Evolutionary conservation across 2,888 invertebrate species (phyloP).

Genomic region (Lycophotia porphyrea): DNA sequence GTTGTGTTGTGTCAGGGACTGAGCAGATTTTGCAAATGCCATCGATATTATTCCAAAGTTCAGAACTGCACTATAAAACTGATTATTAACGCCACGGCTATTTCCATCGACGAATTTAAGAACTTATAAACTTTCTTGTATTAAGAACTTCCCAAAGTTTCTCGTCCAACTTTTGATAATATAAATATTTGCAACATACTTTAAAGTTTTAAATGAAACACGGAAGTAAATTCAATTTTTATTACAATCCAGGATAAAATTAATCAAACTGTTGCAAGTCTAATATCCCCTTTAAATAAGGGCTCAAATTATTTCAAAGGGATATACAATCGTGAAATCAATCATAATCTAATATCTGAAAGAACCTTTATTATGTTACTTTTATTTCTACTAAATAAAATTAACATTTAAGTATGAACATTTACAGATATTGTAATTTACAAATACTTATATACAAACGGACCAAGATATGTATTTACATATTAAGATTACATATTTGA

Average conservation of each 20-base stretch:
- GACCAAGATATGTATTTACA: constrained; percentile 84
- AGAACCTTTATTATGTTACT: constrained; percentile 48
- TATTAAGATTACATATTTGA: constrained; percentile 69
- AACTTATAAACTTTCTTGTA: not conserved
- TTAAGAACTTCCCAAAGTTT: constrained; percentile 2
- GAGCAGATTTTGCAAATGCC: not conserved
- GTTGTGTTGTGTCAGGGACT: not conserved
- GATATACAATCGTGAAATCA: constrained; percentile 78
- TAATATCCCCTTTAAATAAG: constrained; percentile 90
- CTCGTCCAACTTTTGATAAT: not conserved
- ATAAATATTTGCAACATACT: not conserved
- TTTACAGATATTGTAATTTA: constrained; percentile 66
- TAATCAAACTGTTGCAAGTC: constrained; percentile 69
- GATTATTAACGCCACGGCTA: not conserved
- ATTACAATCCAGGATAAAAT: constrained; percentile 73
- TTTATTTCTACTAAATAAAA: constrained; percentile 67
- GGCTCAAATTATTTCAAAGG: constrained; percentile 90
- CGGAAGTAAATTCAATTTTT: constrained; percentile 69
- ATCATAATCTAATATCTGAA: constrained; percentile 62
- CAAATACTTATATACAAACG: constrained; percentile 77
- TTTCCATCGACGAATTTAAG: not conserved
- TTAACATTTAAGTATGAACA: constrained; percentile 58
- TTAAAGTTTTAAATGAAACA: constrained; percentile 51
- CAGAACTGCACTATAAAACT: not conserved
- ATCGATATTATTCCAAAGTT: not conserved